A percentile compares a stretch with the other conserved stretches of the same genome.
These are phyloP conservation scores for Drosophila planitibia DNA, from an alignment of 2,888 invertebrate species.

Conservation along the genomic window DNA sequence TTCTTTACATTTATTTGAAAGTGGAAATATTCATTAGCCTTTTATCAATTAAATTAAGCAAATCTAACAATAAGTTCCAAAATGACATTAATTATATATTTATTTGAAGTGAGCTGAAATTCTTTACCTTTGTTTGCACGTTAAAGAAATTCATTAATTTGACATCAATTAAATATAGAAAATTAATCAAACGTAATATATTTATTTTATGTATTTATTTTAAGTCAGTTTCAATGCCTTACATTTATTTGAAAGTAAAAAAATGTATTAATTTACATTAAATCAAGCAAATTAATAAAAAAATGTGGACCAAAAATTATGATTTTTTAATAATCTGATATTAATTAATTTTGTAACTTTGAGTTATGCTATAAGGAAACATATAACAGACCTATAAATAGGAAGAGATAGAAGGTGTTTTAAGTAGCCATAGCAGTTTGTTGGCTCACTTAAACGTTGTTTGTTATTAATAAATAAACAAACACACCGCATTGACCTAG, in stretches of 20 bases:
- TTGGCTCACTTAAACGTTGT: background rate
- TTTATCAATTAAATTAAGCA: background rate
- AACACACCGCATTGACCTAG: background rate
- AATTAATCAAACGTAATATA: background rate
- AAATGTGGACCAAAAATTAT: background rate
- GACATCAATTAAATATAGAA: background rate
- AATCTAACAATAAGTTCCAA: background rate
- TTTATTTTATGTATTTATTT: background rate
- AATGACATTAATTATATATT: background rate
- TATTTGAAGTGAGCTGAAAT: background rate
- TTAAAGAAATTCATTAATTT: background rate
- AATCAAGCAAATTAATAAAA: background rate
- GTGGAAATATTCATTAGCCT: background rate
- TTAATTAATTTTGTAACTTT: rapidly evolving
- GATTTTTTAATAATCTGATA: background rate
- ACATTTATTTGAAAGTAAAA: background rate
- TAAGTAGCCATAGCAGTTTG: background rate
- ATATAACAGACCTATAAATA: background rate
- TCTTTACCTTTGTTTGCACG: background rate
- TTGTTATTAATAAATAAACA: constrained; percentile 11
- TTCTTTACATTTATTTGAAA: background rate
- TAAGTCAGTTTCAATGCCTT: background rate
- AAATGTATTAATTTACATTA: background rate
- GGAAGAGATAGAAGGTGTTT: background rate
- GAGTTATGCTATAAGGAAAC: background rate